phyloP scores from a whole-genome alignment of 1,140 invertebrate genomes.

The Cyclina sinensis region DNA sequence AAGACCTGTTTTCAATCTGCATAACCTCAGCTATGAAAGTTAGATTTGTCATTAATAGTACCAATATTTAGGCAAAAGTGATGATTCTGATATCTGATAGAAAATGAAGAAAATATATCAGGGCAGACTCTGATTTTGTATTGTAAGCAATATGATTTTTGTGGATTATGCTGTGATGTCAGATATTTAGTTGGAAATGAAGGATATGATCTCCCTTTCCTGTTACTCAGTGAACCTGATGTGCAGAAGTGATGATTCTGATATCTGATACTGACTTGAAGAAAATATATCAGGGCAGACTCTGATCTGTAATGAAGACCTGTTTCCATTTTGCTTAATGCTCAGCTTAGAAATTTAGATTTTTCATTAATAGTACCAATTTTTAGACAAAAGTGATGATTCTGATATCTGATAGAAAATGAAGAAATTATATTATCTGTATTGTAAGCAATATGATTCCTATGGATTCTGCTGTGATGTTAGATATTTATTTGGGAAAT shows the following conservation, averaged over 20 bases:
- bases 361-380: background rate
- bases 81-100: background rate
- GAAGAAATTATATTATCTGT: background rate
- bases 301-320: background rate
- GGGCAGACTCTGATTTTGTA: conserved; percentile 9
- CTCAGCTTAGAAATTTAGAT: background rate
- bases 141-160: no score
- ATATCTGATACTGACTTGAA: background rate
- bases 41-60: background rate
- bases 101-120: background rate
- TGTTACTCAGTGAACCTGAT: no score
- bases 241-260: background rate
- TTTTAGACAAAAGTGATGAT: background rate
- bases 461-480: no score
- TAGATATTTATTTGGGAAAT: no score
- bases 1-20: no score
- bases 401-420: background rate
- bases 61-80: background rate
- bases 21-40: background rate
- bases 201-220: no score
- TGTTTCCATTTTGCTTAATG: background rate
- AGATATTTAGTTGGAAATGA: background rate
- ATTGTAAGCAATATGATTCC: background rate
- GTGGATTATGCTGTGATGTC: background rate
- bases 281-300: conserved; percentile 5